Base-by-base conservation (phyloP, 2,113 vertebrate genomes). In the Tylochromis polylepis region DNA sequence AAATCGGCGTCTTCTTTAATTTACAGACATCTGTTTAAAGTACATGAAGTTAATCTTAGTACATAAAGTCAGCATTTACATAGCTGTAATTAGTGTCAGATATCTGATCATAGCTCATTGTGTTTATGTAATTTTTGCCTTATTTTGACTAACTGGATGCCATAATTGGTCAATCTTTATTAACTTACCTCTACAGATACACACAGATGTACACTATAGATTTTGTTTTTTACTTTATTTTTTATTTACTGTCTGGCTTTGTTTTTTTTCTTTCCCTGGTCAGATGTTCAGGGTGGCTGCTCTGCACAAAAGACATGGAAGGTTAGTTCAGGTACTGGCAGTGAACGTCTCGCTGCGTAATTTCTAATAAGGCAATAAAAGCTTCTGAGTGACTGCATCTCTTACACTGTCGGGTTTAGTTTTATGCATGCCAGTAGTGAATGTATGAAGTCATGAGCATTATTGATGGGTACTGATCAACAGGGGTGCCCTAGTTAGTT, bases 291-390 rank as follows among this genome's bases (percentile, higher is more conserved):
- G 65, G 87, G 84, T 55, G 57, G 85, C 82, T 5, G 9, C 27
- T 24, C 77, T 89, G 65, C 43, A 36, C 58, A 77, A 34, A 51
- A 49, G 22, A 79, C 46, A 27, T 70, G 70, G 27, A 83, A 53
- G 62, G 34, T 79, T 70, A 65, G 72, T 86, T 92, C 85, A 89
- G 91, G 87, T 92, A 82, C 83, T 18, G 83, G 67, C 81, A 86
- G 88, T 79, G 55, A 84, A 59, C 3, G 22, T 83, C 29, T 86
- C 49, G 3, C 78, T 89, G 86, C 83, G 27, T 88, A 29, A 46
- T 89, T 70, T 88, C 38, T 31, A 72, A 87, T 59, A 86, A 90
- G 90, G 89, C 92, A 90, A 93, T 90, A 91, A 87, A 88, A 43
- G 36, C 62, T 87, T 85, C 5, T 85, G 77, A 81, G 83, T 75